Base-by-base conservation (phyloP, 1,140 invertebrate genomes). In the Papilio dardanus region DNA sequence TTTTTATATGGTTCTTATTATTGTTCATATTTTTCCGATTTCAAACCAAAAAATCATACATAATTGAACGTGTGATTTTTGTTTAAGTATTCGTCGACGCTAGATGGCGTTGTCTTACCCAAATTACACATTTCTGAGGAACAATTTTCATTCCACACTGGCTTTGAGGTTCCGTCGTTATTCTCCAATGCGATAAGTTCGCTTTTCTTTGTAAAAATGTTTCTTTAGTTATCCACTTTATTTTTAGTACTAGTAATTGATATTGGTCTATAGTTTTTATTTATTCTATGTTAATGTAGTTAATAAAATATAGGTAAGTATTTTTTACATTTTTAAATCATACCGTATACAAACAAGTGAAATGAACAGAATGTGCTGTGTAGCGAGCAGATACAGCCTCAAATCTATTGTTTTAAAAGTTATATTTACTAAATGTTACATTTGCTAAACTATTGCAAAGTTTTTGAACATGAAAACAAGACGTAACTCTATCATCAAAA, bases 381-480 rank as follows among this genome's bases (percentile, higher is more conserved):
- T 24, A 28, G 54, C 21, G 21, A 62, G 12, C 54, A 62, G 24
- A 62, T 50, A 50, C n/a, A 8, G 46, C 4, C n/a, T 19, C 19
- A 50, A 7, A 46, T 54, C 50, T 62, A 62, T 62, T 62, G 54
- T 62, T 62, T 30, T 62, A 62, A 62, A n/a, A 62, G 2, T 58
- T 12, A 12, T 58, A 58, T 12, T 24, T 12, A 58, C 54, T 21
- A 14, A 58, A 58, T 28, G 10, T 4, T 50, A 28, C 2, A 14
- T 58, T 14, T 58, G 24, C 21, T 12, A 24, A 24, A 58, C 24
- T 28, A 58, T 28, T 58, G 24, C 28, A 28, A 46, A 46, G 40
- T 16, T 42, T 42, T 42, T 14, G 4, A 42, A 42, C 40, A 16
- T 42, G 12, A 14, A 42, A 46, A n/a, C 4, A 14, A 46, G 42